Percentiles rank a stretch among this genome's conserved stretches.
Conservation (phyloP, 2,113 vertebrate species). For the Hypanus sabinus region DNA sequence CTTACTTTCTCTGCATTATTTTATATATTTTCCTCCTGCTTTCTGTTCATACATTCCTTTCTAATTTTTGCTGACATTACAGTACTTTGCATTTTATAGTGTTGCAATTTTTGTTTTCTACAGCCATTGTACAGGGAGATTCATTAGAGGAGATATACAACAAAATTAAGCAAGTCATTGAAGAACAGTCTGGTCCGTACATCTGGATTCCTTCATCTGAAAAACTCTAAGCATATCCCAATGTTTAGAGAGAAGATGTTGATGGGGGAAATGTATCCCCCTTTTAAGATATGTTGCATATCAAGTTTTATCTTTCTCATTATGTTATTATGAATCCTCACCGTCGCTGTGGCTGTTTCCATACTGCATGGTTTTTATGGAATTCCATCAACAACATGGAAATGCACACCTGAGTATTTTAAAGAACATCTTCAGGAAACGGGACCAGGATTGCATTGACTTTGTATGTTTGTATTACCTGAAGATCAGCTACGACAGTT, state of each 20-base stretch:
- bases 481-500: conserved; percentile 28
- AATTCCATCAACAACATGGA: conserved; percentile 75
- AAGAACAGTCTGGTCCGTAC: conserved; percentile 98
- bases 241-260: conserved; percentile 58
- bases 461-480: conserved; percentile 36
- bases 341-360: conserved; percentile 86
- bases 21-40: background rate
- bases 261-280: conserved; percentile 54
- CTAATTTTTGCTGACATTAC: too few species aligned
- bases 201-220: conserved; percentile 98
- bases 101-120: conserved; percentile 38
- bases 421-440: conserved; percentile 39
- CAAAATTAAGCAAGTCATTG: conserved; percentile 99
- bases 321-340: conserved; percentile 86
- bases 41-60: background rate
- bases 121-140: conserved; percentile 98
- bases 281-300: conserved; percentile 91
- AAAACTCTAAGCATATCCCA: conserved; percentile 81
- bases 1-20: background rate
- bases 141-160: conserved; percentile 98
- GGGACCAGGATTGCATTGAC: conserved; percentile 27
- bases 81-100: background rate
- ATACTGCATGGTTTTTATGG: conserved; percentile 89
- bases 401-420: conserved; percentile 58
- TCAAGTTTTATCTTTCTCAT: conserved; percentile 96